Percentiles rank a stretch among this genome's conserved stretches.
Conservation (phyloP, 2,113 vertebrate genomes). For the Poeciliopsis occidentalis region DNA sequence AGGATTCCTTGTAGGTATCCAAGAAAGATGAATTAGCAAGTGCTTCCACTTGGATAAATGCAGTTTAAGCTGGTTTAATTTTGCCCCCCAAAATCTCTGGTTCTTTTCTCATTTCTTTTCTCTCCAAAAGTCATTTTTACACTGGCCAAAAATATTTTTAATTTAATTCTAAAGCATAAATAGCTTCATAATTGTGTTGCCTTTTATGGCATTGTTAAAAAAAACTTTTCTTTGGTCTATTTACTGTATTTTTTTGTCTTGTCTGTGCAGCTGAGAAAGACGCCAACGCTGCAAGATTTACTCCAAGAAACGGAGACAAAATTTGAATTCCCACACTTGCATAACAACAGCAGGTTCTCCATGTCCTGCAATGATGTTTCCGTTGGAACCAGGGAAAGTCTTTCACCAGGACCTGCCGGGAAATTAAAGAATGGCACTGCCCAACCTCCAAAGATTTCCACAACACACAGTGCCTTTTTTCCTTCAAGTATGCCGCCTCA, state of each 20-base stretch:
- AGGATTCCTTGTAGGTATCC: neutral
- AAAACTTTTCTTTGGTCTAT: neutral
- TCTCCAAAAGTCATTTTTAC: neutral
- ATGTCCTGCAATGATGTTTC: constrained; percentile 1
- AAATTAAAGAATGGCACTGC: constrained; percentile 8
- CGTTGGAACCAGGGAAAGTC: constrained; percentile 12
- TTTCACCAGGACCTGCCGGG: constrained; percentile 1
- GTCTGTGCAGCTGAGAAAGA: constrained; percentile 66
- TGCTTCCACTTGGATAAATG: neutral
- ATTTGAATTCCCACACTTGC: constrained; percentile 17
- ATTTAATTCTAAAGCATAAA: neutral
- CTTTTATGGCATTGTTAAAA: too few relatives aligned
- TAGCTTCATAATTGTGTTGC: neutral
- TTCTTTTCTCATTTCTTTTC: neutral
- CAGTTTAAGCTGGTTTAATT: neutral
- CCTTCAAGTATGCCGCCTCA: constrained; percentile 30
- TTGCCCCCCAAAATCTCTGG: neutral
- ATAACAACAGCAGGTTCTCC: neutral
- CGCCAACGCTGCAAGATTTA: constrained; percentile 71
- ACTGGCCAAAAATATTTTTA: neutral
- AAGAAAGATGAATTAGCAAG: neutral
- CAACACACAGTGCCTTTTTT: constrained; percentile 42
- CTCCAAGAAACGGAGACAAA: constrained; percentile 52
- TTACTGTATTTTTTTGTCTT: neutral
- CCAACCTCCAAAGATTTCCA: constrained; percentile 51